Evolutionary conservation across 2,797 vertebrate species (phyloP).

Genomic region (Molossus molossus): DNA sequence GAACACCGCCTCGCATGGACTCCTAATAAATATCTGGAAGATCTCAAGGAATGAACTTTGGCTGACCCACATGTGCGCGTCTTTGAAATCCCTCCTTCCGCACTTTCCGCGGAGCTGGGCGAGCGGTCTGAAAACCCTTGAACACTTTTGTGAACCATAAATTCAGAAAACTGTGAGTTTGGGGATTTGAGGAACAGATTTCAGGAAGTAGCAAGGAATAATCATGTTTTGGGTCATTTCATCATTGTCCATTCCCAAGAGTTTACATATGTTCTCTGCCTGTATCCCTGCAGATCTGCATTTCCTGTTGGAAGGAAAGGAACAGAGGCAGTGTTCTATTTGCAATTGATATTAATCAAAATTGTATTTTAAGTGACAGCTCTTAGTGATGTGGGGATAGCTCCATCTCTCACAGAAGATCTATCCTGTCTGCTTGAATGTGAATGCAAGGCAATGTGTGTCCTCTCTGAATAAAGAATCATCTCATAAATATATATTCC

Average conservation of each 20-base stretch:
- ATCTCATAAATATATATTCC: conserved; percentile 51
- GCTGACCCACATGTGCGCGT: conserved; percentile 87
- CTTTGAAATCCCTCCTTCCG: conserved; percentile 88
- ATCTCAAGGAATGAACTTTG: conserved; percentile 89
- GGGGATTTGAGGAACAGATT: conserved; percentile 86
- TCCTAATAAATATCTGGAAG: conserved; percentile 88
- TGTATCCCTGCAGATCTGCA: conserved; percentile 79
- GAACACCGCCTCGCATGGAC: conserved; percentile 80
- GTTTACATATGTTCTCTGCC: conserved; percentile 85
- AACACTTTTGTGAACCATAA: conserved; percentile 87
- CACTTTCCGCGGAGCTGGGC: conserved; percentile 80
- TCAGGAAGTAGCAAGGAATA: conserved; percentile 89
- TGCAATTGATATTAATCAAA: conserved; percentile 87
- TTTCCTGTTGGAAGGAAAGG: conserved; percentile 86
- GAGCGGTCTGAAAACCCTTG: conserved; percentile 86
- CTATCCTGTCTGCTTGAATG: conserved; percentile 76
- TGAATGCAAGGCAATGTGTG: conserved; percentile 68
- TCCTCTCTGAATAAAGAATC: conserved; percentile 75
- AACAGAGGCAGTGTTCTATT: conserved; percentile 80
- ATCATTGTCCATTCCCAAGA: conserved; percentile 83
- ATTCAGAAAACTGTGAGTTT: conserved; percentile 86
- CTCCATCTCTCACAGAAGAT: conserved; percentile 69
- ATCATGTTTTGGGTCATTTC: conserved; percentile 87
- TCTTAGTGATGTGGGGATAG: conserved; percentile 80
- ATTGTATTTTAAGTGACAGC: conserved; percentile 84